Evolutionary conservation across 2,888 invertebrate species (phyloP).

Genomic region (Cryptophagus acutangulus): DNA sequence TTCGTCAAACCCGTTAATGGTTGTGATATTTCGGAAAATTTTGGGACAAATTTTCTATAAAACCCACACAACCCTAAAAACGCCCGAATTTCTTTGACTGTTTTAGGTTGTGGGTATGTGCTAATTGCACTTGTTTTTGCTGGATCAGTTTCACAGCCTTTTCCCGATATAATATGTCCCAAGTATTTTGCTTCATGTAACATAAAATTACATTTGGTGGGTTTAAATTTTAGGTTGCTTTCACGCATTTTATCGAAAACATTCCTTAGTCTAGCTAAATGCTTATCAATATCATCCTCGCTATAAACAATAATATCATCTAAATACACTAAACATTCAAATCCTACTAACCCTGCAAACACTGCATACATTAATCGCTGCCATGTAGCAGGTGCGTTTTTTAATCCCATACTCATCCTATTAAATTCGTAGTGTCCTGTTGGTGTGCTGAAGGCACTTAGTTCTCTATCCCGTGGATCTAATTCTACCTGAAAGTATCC

Average conservation of each 20-base stretch:
- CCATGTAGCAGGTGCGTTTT: slow-evolving; percentile 36
- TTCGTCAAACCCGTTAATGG: slow-evolving; percentile 5
- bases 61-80: background rate
- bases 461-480: slow-evolving; percentile 17
- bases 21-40: slow-evolving; percentile 1
- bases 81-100: background rate
- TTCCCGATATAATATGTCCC: slow-evolving; percentile 16
- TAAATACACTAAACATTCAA: slow-evolving; percentile 18
- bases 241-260: no score
- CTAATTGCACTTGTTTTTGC: slow-evolving; percentile 9
- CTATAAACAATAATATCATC: slow-evolving; percentile 24
- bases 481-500: slow-evolving; percentile 32
- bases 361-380: slow-evolving; percentile 35
- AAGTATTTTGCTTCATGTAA: slow-evolving; percentile 19
- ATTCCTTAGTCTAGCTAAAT: slow-evolving; percentile 10
- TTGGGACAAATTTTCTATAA: background rate
- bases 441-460: slow-evolving; percentile 27
- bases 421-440: slow-evolving; percentile 27
- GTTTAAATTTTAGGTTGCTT: slow-evolving; percentile 25
- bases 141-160: slow-evolving; percentile 7
- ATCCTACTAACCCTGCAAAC: slow-evolving; percentile 26
- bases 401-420: slow-evolving; percentile 34
- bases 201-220: slow-evolving; percentile 24
- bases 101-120: slow-evolving; percentile 11
- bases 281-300: slow-evolving; percentile 4